Base-by-base conservation (phyloP, 2,888 invertebrate genomes). In the Cyaniris semiargus region DNA sequence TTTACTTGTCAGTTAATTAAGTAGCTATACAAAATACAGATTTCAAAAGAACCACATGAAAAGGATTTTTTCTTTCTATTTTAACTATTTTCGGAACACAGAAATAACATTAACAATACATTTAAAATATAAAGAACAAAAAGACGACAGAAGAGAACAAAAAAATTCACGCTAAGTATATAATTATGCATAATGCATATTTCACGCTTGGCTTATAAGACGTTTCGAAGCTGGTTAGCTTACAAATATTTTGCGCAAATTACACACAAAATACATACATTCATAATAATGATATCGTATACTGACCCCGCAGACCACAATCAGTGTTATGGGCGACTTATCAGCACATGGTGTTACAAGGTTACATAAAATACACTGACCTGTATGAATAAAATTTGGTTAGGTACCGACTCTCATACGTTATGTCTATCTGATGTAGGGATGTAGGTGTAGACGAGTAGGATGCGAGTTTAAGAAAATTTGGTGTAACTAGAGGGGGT, bases 1-100 rank as follows among this genome's bases (percentile, higher is more conserved):
- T 66, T 66, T 8, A 13, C 66, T 66, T 66, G 66, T 66, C 23
- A 27, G 15, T 23, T 66, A 66, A 66, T 66, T 23, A 66, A 66
- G 15, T 66, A 66, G 13, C 10, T 60, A 8, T 23, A 60, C 21
- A 60, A 21, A 60, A 3, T 60, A 23, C 23, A 60, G 15, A 60
- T 10, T 10, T 60, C 8, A 60, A 60, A 60, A 58, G 15, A 7
- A 58, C 58, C 4, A 53, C 53, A 18, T 18, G 53, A 53, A 53
- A 53, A 18, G 15, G 0, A 18, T 53, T 53, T 53, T 53, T 53
- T 53, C 13, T 18, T 53, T 53, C 13, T 18, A 53, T 53, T 15
- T 53, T 53, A 44, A 53, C 53, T 53, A 18, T 53, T 53, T 53
- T 53, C 0, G 4, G 53, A 13, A 44, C 44, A 13, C 7, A 6